These are phyloP conservation scores for Micromys minutus DNA, from an alignment of 2,113 vertebrate genomes.

Conservation along the genomic window DNA sequence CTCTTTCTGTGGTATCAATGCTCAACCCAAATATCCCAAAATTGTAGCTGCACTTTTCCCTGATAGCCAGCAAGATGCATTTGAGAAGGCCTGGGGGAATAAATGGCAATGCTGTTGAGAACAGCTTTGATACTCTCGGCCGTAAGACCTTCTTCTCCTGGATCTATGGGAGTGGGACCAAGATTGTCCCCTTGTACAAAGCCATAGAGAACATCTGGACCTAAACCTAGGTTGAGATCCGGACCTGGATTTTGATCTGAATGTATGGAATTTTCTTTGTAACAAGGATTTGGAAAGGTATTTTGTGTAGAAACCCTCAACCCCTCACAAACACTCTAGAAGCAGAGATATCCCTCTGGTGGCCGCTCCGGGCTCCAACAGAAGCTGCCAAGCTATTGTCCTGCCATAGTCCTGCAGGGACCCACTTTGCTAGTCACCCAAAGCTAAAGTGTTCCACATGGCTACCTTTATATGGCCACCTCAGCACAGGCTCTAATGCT, in stretches of 20 bases:
- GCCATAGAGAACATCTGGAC: conserved; percentile 93
- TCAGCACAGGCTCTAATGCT: neutral
- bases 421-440: too few relatives aligned
- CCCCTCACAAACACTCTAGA: neutral
- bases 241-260: neutral
- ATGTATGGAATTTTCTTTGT: neutral
- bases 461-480: neutral
- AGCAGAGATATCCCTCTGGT: neutral
- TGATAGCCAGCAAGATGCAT: conserved; percentile 93
- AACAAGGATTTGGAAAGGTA: neutral
- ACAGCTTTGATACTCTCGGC: conserved; percentile 89
- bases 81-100: conserved; percentile 96
- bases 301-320: neutral
- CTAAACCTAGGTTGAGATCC: conserved; percentile 86
- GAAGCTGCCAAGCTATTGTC: too few relatives aligned
- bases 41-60: conserved; percentile 96
- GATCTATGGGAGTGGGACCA: conserved; percentile 88
- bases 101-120: conserved; percentile 89
- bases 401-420: too few relatives aligned
- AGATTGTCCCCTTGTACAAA: conserved; percentile 85
- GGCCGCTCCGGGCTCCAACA: neutral
- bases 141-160: conserved; percentile 87
- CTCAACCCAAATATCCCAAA: conserved; percentile 97
- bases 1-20: conserved; percentile 54
- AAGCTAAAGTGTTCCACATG: too few relatives aligned